Percentiles rank a stretch among this genome's conserved stretches.
phyloP scores from a whole-genome alignment of 1,140 invertebrate species.

The Aphelenchoides besseyi region DNA sequence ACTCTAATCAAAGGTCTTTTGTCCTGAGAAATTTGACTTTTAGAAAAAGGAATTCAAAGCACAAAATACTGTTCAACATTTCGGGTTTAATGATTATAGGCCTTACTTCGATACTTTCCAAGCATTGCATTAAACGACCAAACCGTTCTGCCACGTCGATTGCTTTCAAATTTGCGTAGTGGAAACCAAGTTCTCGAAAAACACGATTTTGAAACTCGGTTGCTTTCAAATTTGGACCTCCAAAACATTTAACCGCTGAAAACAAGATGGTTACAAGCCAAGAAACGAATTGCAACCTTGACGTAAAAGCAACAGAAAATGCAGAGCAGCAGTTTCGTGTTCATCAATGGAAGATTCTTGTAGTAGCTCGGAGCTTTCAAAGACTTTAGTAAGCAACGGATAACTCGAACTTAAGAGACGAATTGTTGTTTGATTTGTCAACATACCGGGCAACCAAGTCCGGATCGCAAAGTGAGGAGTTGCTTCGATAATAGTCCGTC shows the following conservation, averaged over 20 bases:
- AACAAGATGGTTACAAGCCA: neutral
- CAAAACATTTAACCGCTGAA: neutral
- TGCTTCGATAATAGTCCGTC: neutral
- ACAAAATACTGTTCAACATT: no score
- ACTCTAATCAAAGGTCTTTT: no score
- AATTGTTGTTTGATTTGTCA: neutral
- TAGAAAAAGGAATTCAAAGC: no score
- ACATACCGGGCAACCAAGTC: conserved; percentile 10
- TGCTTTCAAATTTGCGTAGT: neutral
- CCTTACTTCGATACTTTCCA: conserved; percentile 16
- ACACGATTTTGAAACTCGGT: neutral
- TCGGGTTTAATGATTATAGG: no score
- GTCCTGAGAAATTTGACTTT: no score
- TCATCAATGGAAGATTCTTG: neutral
- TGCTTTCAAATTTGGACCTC: neutral
- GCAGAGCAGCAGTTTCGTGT: neutral
- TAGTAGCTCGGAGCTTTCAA: neutral
- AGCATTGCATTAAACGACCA: neutral
- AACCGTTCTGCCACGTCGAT: neutral
- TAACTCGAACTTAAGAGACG: neutral
- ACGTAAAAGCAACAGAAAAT: neutral
- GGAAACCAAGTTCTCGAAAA: neutral
- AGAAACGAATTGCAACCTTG: neutral
- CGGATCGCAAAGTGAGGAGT: neutral
- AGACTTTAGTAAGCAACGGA: neutral